Evolutionary conservation across 2,888 invertebrate genomes (phyloP), one percentile per base, ranked within the genome.

Genomic region (Drosophila setosimentum): DNA sequence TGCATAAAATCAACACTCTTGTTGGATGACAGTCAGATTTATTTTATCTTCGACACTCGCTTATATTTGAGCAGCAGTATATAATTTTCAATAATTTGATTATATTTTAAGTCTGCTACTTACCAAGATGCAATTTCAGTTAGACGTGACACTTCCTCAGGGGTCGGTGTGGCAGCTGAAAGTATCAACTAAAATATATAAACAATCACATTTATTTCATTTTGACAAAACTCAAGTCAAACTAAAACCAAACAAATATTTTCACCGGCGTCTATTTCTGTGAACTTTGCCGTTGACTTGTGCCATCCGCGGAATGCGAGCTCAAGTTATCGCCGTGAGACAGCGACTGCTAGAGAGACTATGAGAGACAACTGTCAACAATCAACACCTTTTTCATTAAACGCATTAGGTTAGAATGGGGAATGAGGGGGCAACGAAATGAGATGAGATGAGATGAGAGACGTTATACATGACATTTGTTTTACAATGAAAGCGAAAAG

Each of bases 321-420:
- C 70, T 57, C 50, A 82, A 77, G 64, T 73, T 73, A 79, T 66
- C 53, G 60, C 70, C 80, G 69, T 51, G 57, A 53, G 67, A 66
- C 55, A 67, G 50, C 53, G 7, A 13, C 24, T 54, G 33, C 32
- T 24, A 21, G 8, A 55, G 27, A 27, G 42, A 62, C 32, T 68
- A 60, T 54, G 67, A 65, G 63, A 49, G 73, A 65, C 57, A 80
- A 79, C 80, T 79, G 90, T 89, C 89, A 89, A 82, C 86, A 87
- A 89, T 89, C 88, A 87, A 87, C 87, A 89, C 90, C 88, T 89
- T 89, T 87, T 89, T 87, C 87, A 87, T 87, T 87, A 87, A 89
- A 83, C 83, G 86, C 90, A 85, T 87, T 87, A 87, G 89, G 73
- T 68, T 72, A 71, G 84, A 55, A 60, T 72, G 68, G 24, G 10